Conservation (phyloP, 2,797 vertebrate species). For the Enteromius trimaculatus region DNA sequence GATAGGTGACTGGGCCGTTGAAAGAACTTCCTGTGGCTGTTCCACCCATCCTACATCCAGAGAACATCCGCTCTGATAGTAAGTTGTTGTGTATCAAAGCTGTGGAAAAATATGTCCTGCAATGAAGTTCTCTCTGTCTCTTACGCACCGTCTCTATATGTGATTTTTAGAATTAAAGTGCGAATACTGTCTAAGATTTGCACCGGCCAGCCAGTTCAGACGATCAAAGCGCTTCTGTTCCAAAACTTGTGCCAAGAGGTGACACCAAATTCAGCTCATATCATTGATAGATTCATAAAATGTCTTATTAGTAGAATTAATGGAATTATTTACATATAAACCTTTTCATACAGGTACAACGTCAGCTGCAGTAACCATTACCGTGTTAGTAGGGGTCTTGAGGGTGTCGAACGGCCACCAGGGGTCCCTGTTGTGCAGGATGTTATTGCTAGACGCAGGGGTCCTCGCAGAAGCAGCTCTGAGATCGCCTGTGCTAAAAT, state of each 20-base stretch:
- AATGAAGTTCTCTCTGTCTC: not conserved
- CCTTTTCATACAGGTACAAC: conserved; percentile 87
- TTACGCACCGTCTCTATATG: not conserved
- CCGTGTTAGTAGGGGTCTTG: conserved; percentile 86
- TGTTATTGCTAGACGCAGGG: conserved; percentile 79
- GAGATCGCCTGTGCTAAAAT: conserved; percentile 87
- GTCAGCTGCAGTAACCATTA: conserved; percentile 97
- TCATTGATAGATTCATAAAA: not conserved
- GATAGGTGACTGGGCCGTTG: conserved; percentile 79
- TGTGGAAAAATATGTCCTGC: not conserved
- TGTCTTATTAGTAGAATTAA: too few relatives aligned
- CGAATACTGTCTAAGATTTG: conserved; percentile 92
- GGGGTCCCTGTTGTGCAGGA: conserved; percentile 75
- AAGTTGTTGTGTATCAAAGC: conserved; percentile 48
- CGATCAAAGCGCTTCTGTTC: conserved; percentile 98
- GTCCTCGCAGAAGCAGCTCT: conserved; percentile 87
- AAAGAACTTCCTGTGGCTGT: conserved; percentile 78
- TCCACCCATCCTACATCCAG: conserved; percentile 71
- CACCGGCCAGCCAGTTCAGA: conserved; percentile 92
- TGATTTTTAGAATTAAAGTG: conserved; percentile 85
- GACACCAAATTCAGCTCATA: not conserved
- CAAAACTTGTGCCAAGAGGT: conserved; percentile 97
- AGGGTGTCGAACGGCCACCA: conserved; percentile 72
- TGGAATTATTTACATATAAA: conserved; percentile 61
- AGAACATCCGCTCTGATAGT: conserved; percentile 70